Percentiles rank a stretch among this genome's conserved stretches.
Evolutionary conservation across 2,797 vertebrate genomes (phyloP).

Genomic region (Cheirogaleus major): DNA sequence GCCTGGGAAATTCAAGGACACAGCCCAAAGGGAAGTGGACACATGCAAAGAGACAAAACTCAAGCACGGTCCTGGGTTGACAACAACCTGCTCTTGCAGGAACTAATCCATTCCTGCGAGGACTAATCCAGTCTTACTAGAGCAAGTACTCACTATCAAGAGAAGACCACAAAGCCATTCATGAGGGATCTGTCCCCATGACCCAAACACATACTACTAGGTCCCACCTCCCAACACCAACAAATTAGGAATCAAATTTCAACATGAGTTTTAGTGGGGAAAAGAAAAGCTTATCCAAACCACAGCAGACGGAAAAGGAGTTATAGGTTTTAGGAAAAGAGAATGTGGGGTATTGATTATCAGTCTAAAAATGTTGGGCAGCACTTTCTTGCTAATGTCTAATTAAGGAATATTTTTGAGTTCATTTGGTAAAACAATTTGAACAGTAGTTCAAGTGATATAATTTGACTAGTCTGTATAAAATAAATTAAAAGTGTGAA

Average conservation of each 20-base stretch:
- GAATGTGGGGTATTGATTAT: neutral
- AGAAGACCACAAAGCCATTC: neutral
- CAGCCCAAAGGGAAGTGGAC: neutral
- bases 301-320: neutral
- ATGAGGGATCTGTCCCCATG: neutral
- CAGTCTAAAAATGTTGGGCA: neutral
- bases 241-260: neutral
- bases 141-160: neutral
- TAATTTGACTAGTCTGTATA: neutral
- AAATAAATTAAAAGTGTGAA: neutral
- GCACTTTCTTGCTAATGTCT: neutral
- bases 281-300: neutral
- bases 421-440: neutral
- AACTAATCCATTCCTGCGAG: neutral
- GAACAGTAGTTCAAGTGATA: neutral
- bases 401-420: neutral
- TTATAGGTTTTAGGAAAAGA: neutral
- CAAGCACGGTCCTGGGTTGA: neutral
- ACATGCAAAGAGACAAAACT: neutral
- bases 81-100: neutral
- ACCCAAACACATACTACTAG: too few species aligned
- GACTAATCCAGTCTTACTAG: neutral
- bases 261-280: neutral
- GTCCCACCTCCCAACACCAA: neutral
- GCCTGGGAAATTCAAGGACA: neutral